Base-by-base conservation (phyloP, 2,113 vertebrate genomes). In the Cheilinus undulatus region DNA sequence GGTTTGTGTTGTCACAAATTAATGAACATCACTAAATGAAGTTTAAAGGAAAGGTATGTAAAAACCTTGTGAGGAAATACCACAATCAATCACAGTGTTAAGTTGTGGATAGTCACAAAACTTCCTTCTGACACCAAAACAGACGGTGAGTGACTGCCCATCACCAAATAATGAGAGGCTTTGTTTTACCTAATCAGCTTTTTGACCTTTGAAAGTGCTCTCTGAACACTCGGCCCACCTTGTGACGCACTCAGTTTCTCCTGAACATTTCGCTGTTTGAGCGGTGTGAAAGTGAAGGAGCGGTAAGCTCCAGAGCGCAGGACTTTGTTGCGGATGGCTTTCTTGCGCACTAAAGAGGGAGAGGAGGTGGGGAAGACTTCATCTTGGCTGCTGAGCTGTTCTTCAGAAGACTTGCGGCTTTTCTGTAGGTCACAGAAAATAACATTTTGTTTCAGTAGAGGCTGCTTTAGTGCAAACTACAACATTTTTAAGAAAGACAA, bases 301-400 rank as follows among this genome's bases (percentile, higher is more conserved):
- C 97, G 95, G 77, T 98, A 99, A 0, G 97, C 97, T 14, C 97
- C 97, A 0, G 97, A 98, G 71, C 95, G 93, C 76, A 99, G 92
- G 13, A 86, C 95, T 82, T 99, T 99, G 83, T 92, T 96, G 66
- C 96, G 95, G 7, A 99, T 99, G 36, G 94, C 97, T 75, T 96
- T 96, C 89, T 98, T 98, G 40, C 97, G 95, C 72, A 96, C 94
- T 86, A 99, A 87, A 0, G 96, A 95, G 0, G 97, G 96, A 0
- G 96, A 97, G 69, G 95, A 95, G 40, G 93, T 90, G 30, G 77
- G 56, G 7, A 90, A 94, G 27, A 94, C 94, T 6, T 96, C 96
- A 0, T 94, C 93, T 46, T 88, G 87, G 76, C 76, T 78, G 86
- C 65, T 84, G 4, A 15, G 66, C 23, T 19, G 65, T 4, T 91